These are phyloP conservation scores for Drosophila seclusa DNA, from an alignment of 2,888 invertebrate genomes.

Conservation along the genomic window DNA sequence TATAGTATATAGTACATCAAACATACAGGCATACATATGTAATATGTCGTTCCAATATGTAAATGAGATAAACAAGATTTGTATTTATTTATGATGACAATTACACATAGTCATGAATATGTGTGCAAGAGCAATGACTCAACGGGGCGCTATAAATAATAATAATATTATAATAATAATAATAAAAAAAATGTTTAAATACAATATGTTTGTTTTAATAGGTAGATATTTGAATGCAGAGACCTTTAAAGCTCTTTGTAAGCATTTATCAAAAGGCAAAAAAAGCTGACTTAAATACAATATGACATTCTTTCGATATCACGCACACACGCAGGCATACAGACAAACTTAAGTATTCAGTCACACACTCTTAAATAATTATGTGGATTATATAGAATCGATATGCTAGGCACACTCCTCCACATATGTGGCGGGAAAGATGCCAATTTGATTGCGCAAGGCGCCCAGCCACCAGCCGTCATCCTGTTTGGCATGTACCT, in stretches of 20 bases:
- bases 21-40: slow-evolving; percentile 7
- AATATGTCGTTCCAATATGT: slow-evolving; percentile 42
- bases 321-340: slow-evolving; percentile 9
- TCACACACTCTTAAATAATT: slow-evolving; percentile 32
- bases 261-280: slow-evolving; percentile 31
- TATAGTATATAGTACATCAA: slow-evolving; percentile 11
- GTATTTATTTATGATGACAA: slow-evolving; percentile 50
- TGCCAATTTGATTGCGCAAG: slow-evolving; percentile 91
- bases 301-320: slow-evolving; percentile 12
- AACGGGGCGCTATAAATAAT: slow-evolving; percentile 61
- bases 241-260: slow-evolving; percentile 55
- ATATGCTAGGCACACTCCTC: slow-evolving; percentile 88
- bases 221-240: slow-evolving; percentile 43
- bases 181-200: slow-evolving; percentile 26
- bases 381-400: slow-evolving; percentile 22
- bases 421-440: slow-evolving; percentile 97
- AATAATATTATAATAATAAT: slow-evolving; percentile 19
- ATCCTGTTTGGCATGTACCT: slow-evolving; percentile 94
- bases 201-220: slow-evolving; percentile 13
- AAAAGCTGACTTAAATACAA: slow-evolving; percentile 33
- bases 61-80: slow-evolving; percentile 49
- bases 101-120: slow-evolving; percentile 38
- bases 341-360: slow-evolving; percentile 24
- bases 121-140: slow-evolving; percentile 58
- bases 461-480: slow-evolving; percentile 98